phyloP scores from a whole-genome alignment of 2,797 vertebrate genomes.

The Halcyon badia region DNA sequence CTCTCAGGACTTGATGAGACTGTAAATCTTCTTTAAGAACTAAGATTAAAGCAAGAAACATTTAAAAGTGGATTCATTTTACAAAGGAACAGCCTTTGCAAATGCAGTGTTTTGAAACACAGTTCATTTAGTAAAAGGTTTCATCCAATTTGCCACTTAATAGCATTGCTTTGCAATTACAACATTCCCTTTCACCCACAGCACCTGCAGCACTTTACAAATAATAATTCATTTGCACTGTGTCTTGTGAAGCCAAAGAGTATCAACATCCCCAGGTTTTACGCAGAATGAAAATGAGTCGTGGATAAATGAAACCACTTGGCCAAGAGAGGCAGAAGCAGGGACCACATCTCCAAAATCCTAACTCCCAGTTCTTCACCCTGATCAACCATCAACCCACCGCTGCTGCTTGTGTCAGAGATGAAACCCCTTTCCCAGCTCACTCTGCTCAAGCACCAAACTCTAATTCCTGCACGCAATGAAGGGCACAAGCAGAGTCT shows the following conservation, averaged over 20 bases:
- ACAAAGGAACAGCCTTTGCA: not conserved
- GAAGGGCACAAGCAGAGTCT: not conserved
- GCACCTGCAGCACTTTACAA: conserved; percentile 35
- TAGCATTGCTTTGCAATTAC: conserved; percentile 22
- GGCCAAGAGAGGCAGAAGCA: not conserved
- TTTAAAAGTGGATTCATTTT: conserved; percentile 9
- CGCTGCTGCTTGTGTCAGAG: accelerated
- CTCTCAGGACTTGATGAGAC: conserved; percentile 47
- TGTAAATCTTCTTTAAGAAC: conserved; percentile 68
- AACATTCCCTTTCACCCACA: conserved; percentile 11
- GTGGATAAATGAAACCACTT: not conserved
- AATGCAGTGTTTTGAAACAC: not conserved
- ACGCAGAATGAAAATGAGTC: accelerated
- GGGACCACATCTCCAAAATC: not conserved
- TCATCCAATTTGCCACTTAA: conserved; percentile 62
- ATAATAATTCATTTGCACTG: not conserved
- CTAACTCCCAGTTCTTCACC: accelerated
- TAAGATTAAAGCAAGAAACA: conserved; percentile 41
- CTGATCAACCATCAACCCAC: not conserved
- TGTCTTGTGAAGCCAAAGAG: not conserved
- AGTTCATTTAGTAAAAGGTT: conserved; percentile 36
- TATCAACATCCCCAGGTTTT: not conserved
- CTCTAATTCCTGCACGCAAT: accelerated
- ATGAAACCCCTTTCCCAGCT: not conserved
- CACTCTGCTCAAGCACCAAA: not conserved